phyloP scores from a whole-genome alignment of 2,888 invertebrate genomes.

The Chaitophorus viminalis region DNA sequence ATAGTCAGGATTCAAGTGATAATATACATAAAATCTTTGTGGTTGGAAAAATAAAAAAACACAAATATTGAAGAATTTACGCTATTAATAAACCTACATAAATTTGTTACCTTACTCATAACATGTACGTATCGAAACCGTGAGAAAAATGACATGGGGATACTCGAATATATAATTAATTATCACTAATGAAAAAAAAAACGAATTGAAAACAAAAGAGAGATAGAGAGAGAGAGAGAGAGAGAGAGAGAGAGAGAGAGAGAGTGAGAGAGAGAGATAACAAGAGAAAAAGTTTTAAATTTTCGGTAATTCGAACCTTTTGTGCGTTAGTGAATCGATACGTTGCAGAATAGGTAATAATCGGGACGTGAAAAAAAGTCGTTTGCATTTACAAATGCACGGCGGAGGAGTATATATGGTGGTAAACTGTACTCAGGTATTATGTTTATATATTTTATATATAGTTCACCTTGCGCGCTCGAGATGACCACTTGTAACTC shows the following conservation, averaged over 20 bases:
- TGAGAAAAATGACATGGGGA: too few species aligned
- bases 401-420: too few species aligned
- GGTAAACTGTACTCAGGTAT: too few species aligned
- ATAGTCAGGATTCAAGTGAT: too few species aligned
- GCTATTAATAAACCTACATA: too few species aligned
- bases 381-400: not conserved
- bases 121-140: too few species aligned
- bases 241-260: not conserved
- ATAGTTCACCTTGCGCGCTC: not conserved
- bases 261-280: not conserved
- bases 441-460: not conserved
- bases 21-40: too few species aligned
- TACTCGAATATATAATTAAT: too few species aligned
- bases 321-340: not conserved
- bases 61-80: too few species aligned
- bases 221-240: not conserved
- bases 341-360: not conserved
- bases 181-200: too few species aligned
- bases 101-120: too few species aligned
- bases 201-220: not conserved
- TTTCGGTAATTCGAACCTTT: not conserved
- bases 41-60: too few species aligned
- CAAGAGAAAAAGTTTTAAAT: not conserved
- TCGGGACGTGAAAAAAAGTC: not conserved
- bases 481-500: not conserved